phyloP scores from a whole-genome alignment of 2,888 invertebrate genomes.

The Hypena proboscidalis region DNA sequence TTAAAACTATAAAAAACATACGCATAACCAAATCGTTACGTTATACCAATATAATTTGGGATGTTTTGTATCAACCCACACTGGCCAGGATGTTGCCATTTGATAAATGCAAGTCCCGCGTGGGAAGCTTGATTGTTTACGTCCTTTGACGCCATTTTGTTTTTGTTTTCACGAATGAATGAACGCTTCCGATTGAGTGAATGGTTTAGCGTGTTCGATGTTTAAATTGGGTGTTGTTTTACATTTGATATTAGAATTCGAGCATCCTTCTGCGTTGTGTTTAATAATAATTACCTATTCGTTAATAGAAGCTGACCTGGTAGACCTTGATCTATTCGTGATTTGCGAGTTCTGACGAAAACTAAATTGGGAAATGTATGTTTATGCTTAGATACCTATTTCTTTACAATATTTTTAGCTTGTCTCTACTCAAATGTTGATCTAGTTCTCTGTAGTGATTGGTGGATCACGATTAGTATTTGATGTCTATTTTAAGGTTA shows the following conservation, averaged over 20 bases:
- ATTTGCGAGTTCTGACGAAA: too few relatives aligned
- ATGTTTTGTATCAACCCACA: conserved; percentile 52
- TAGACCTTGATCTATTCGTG: too few relatives aligned
- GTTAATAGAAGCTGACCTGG: too few relatives aligned
- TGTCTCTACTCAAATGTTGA: too few relatives aligned
- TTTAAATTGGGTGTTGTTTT: conserved; percentile 21
- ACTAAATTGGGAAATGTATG: too few relatives aligned
- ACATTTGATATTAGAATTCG: too few relatives aligned
- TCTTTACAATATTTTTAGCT: too few relatives aligned
- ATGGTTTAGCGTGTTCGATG: conserved; percentile 17
- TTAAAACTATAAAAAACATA: conserved; percentile 27
- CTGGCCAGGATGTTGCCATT: conserved; percentile 59
- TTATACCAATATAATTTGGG: conserved; percentile 46
- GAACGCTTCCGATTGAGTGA: conserved; percentile 47
- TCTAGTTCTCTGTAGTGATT: too few relatives aligned
- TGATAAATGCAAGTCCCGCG: conserved; percentile 59
- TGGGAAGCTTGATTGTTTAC: conserved; percentile 66
- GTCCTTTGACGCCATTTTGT: conserved; percentile 58
- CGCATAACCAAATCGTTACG: conserved; percentile 18
- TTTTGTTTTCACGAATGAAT: conserved; percentile 55
- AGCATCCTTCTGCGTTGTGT: conserved; percentile 2
- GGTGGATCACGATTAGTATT: too few relatives aligned
- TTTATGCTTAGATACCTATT: too few relatives aligned
- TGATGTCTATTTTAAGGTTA: too few relatives aligned
- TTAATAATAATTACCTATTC: too few relatives aligned